Conservation (phyloP, 2,888 invertebrate species). For the Plagodis dolabraria region DNA sequence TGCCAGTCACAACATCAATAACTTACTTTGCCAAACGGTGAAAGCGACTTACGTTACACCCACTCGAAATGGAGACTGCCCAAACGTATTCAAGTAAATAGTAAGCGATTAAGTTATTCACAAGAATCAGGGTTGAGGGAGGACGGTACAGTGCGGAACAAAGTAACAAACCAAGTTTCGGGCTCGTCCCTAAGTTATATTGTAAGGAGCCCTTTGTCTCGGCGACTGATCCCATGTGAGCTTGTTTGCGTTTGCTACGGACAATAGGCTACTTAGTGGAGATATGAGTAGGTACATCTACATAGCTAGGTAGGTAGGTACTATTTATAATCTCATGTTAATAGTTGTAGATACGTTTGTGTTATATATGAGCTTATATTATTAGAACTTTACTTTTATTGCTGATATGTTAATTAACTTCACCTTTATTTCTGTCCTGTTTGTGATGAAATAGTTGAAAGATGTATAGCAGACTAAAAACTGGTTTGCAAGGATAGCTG, state of each 20-base stretch:
- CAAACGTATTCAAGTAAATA: constrained; percentile 34
- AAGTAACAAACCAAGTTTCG: constrained; percentile 70
- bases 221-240: constrained; percentile 62
- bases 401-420: too few species aligned
- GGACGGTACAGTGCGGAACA: constrained; percentile 48
- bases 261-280: constrained; percentile 55
- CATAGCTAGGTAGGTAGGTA: constrained; percentile 8
- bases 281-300: constrained; percentile 13
- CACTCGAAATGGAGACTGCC: not conserved
- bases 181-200: constrained; percentile 75
- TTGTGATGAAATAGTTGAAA: too few species aligned
- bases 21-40: not conserved
- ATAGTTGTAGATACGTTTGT: too few species aligned
- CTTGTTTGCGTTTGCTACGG: constrained; percentile 67
- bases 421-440: too few species aligned
- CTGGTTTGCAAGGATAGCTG: too few species aligned
- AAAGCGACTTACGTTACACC: not conserved
- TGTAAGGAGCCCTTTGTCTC: constrained; percentile 60
- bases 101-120: constrained; percentile 42
- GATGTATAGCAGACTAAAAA: too few species aligned
- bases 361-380: too few species aligned
- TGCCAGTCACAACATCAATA: not conserved
- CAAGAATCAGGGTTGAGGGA: constrained; percentile 50
- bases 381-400: too few species aligned
- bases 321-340: too few species aligned